Conservation (phyloP, 2,888 invertebrate species). For the Silvanus unidentatus region DNA sequence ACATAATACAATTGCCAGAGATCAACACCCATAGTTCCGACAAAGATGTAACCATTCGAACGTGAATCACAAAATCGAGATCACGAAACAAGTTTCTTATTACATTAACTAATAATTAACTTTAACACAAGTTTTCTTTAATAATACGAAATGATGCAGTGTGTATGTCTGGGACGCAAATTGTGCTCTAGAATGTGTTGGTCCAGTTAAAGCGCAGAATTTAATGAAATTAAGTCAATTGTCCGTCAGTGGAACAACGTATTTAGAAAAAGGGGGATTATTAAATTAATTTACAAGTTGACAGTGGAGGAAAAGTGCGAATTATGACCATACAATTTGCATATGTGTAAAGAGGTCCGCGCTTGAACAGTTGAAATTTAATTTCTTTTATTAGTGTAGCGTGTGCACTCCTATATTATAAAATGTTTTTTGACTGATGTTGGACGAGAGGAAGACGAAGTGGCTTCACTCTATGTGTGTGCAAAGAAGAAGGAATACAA, state of each 20-base stretch:
- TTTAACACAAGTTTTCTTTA: slow-evolving; percentile 24
- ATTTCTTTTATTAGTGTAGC: slow-evolving; percentile 23
- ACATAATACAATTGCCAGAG: background rate
- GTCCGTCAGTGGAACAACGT: no score
- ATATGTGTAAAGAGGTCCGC: background rate
- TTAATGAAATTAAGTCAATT: no score
- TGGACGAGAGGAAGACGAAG: background rate
- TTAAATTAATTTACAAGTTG: background rate
- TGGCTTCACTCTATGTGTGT: no score
- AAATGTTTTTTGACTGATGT: no score
- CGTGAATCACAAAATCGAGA: slow-evolving; percentile 25
- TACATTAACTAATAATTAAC: slow-evolving; percentile 31
- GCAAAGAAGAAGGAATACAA: slow-evolving; percentile 19
- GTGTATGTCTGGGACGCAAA: no score
- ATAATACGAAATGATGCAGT: no score
- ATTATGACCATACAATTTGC: background rate
- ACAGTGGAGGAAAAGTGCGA: background rate
- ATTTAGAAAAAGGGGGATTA: no score
- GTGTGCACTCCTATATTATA: slow-evolving; percentile 16
- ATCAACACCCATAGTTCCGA: slow-evolving; percentile 18
- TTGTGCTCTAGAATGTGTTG: no score
- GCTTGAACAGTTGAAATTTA: slow-evolving; percentile 17
- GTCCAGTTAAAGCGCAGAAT: no score
- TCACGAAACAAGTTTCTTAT: slow-evolving; percentile 28
- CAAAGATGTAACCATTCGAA: slow-evolving; percentile 22